Conservation (phyloP, 2,113 vertebrate species). For the Ahaetulla prasina region DNA sequence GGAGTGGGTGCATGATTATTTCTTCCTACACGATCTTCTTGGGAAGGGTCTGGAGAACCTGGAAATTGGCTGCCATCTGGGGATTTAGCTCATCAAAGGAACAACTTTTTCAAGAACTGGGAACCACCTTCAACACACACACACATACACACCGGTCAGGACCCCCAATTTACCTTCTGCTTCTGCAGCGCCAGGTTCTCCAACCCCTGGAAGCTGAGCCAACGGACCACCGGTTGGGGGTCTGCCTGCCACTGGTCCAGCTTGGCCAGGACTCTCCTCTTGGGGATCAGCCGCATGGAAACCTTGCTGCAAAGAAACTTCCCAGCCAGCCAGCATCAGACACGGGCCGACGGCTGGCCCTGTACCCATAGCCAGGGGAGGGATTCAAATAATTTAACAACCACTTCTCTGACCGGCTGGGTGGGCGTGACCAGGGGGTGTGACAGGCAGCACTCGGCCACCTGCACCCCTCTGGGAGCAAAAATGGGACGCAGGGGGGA, state of each 20-base stretch:
- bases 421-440: no score
- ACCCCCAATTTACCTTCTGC: not conserved
- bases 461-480: no score
- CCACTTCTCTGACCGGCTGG: no score
- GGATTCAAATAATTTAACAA: no score
- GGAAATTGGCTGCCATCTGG: not conserved
- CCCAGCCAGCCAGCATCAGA: not conserved
- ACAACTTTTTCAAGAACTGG: not conserved
- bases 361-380: no score
- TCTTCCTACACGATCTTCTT: no score
- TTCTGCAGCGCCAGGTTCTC: not conserved
- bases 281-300: not conserved
- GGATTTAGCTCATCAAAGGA: not conserved
- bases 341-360: not conserved
- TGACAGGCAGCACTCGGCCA: no score
- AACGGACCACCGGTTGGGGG: not conserved
- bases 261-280: not conserved
- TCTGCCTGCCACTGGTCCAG: not conserved
- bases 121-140: not conserved
- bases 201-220: not conserved
- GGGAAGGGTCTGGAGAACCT: not conserved
- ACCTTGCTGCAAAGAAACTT: not conserved
- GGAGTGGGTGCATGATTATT: no score
- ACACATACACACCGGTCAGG: not conserved
- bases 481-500: no score